Base-by-base conservation (phyloP, 2,888 invertebrate genomes). In the Loripinus fragilis region DNA sequence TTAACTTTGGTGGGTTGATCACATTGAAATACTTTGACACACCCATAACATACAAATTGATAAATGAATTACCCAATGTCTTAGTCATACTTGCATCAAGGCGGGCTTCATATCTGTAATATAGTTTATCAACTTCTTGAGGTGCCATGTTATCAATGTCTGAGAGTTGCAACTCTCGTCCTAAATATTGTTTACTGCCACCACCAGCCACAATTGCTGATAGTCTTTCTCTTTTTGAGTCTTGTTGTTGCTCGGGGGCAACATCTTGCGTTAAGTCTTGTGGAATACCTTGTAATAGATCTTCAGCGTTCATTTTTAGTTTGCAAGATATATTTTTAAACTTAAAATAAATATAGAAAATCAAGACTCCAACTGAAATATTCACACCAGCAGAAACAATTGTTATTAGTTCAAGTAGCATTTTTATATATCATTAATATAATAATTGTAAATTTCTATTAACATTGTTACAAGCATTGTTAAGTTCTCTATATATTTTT, bases 41-140 rank as follows among this genome's bases (percentile, higher is more conserved):
- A 71, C 76, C 76, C 55, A 80, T 68, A n/a, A 71, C 76, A 70
- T 81, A 81, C 30, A 77, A 55, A 33, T 65, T 77, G 33, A 81
- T 77, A 28, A 72, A 68, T 52, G 77, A 77, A 42, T 77, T 72
- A 23, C 77, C 77, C 42, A 81, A 70, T 65, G 79, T 52, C 52
- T 52, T 52, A 23, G 52, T 52, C 52, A 52, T 25, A 52, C 52
- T 52, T 52, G 52, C 52, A 38, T 71, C 74, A 8, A 79, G 45
- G 50, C 79, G 38, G 35, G 79, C 79, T 72, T 75, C 79, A 75
- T 72, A 79, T 65, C 79, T 71, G 64, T 72, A 71, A 42, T 71
- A 78, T 12, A 74, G 74, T 60, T 78, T 78, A 48, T 71, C 60
- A 23, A 78, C 67, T 71, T 74, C 41, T 55, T 71, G 71, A 35